Percentiles rank a stretch among this genome's conserved stretches.
phyloP scores from a whole-genome alignment of 2,113 vertebrate species.

The Phodopus roborovskii region DNA sequence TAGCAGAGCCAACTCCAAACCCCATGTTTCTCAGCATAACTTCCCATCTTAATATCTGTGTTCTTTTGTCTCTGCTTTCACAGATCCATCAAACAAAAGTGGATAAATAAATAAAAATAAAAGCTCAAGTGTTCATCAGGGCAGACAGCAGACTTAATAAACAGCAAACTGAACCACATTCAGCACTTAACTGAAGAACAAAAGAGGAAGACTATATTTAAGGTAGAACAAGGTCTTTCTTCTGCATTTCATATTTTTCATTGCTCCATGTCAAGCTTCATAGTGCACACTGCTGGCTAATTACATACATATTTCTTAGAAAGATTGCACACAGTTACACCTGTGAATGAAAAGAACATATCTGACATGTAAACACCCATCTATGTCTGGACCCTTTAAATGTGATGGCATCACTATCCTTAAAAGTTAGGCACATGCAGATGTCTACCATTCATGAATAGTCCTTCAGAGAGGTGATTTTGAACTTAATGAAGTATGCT shows the following conservation, averaged over 20 bases:
- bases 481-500: not conserved
- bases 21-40: not conserved
- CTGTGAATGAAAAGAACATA: slow-evolving; percentile 11
- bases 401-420: not conserved
- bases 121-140: not conserved
- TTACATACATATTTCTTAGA: not conserved
- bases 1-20: not conserved
- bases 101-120: slow-evolving; percentile 12
- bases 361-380: not conserved
- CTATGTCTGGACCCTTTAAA: not conserved
- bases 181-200: not conserved
- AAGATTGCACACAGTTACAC: not conserved
- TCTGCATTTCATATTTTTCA: not conserved
- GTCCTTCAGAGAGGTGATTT: not conserved
- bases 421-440: not conserved
- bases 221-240: not conserved
- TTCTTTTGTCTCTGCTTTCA: not conserved
- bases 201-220: not conserved
- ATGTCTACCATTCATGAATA: not conserved
- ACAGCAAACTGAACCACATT: not conserved
- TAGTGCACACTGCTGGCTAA: not conserved
- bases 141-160: not conserved
- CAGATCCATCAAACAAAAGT: not conserved
- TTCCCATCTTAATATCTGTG: not conserved
- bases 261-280: not conserved